Evolutionary conservation across 2,888 invertebrate genomes (phyloP), one percentile per base, ranked within the genome.

Genomic region (Ormyrus rosae): DNA sequence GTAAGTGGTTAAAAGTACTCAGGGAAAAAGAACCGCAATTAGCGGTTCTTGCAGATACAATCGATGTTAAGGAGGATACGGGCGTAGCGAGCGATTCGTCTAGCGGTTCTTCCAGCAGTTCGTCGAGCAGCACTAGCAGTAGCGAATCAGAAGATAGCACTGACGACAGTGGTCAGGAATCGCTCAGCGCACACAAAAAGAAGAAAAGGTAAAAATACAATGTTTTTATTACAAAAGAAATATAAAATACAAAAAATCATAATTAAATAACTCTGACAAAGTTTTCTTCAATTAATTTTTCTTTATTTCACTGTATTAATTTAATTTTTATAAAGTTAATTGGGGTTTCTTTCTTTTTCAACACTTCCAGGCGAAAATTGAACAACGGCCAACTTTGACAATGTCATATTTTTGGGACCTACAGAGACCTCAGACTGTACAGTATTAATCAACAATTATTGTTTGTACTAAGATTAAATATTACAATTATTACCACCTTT

Each of bases 81-180:
- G 98, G 98, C 13, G 95, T 98, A 70, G 98, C 97, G 51, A 98
- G 98, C 0, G 98, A 99, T 91, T 97, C 97, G 87, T 98, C 98
- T 0, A 97, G 97, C 85, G 97, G 96, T 85, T 94, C 94, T 2
- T 94, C 94, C 78, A 94, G 94, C 67, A 93, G 93, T 81, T 96
- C 96, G 78, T 95, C 95, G 73, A 96, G 96, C n/a, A 91, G 91
- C 85, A 93, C 93, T 64, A 90, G 89, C 79, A 89, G 92, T 86
- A 94, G 94, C 6, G 92, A 92, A 84, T 94, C 93, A 83, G 94
- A 94, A 84, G 92, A 92, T 79, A 96, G 96, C 85, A 97, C 96
- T 85, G 90, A 91, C 19, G 93, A 93, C 82, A 97, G 97, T 86
- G 97, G 97, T 1, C 97, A 97, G 90, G 97, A 97, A 89, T 97